Evolutionary conservation across 2,888 invertebrate species (phyloP), one percentile per base, ranked within the genome.

Genomic region (Scaeva pyrastri): DNA sequence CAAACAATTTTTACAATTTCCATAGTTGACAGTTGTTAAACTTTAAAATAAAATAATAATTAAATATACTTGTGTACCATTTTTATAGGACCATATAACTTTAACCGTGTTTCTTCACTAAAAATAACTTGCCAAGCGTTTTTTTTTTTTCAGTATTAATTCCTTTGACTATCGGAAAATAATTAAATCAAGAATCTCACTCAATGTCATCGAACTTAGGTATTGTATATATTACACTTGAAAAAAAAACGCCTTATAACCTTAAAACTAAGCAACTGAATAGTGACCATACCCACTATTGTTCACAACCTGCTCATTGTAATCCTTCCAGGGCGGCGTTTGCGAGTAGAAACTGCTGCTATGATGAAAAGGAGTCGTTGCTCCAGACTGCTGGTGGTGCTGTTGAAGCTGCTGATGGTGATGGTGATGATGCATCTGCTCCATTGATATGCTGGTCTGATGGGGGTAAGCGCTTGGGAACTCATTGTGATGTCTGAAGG

Each of bases 251-350:
- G 39, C 45, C 72, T 31, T 31, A 31, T 60, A 77, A 43, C 39
- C 55, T 77, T 64, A 88, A 43, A 75, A 88, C 70, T 90, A 87
- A 48, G 83, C 26, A 73, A 84, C n/a, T 77, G 89, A 68, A 64
- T 79, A 80, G 88, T 80, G 64, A 75, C 87, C 88, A 88, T 79
- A 88, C 70, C 60, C 74, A 76, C 77, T 84, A 26, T 79, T 84
- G 78, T 90, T 91, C 66, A 89, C 88, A 68, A 90, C 77, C 81
- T 92, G 92, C 88, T 93, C 93, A 50, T 79, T 90, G 77, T 90
- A 93, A 73, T 93, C 93, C 89, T 91, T 93, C 92, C 92, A 93
- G 10, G 93, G 92, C 52, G 93, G 92, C 41, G 93, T 92, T 68
- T 92, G 92, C 12, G 91, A 90, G 78, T 91, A 92, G 88, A 92